These are phyloP conservation scores for Ianthella basta DNA, from an alignment of 37 sponge, comb jelly and placozoan genomes.

Conservation along the genomic window DNA sequence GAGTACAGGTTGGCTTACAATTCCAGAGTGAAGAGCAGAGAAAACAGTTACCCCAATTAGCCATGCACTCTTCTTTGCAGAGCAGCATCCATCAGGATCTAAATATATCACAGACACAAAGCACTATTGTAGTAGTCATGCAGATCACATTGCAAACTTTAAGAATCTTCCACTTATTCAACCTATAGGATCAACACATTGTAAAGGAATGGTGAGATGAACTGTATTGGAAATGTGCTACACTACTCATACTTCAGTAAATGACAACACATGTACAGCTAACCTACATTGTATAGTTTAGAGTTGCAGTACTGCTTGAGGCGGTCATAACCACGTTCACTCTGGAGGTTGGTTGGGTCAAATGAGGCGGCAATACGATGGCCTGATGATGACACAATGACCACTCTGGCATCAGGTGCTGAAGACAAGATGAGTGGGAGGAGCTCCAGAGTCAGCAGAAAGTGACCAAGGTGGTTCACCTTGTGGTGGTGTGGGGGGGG, in stretches of 20 bases:
- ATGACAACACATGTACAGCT: background rate
- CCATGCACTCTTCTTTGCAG: slow-evolving; percentile 58
- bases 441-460: slow-evolving; percentile 78
- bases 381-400: slow-evolving; percentile 66
- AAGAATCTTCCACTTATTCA: background rate
- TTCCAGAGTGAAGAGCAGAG: slow-evolving; percentile 72
- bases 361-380: slow-evolving; percentile 18
- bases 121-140: too few relatives aligned
- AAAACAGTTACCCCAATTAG: slow-evolving; percentile 63
- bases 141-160: too few relatives aligned
- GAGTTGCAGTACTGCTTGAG: slow-evolving; percentile 54
- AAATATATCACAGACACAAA: too few relatives aligned
- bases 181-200: background rate
- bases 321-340: slow-evolving; percentile 41
- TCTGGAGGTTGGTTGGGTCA: slow-evolving; percentile 52
- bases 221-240: background rate
- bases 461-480: slow-evolving; percentile 80
- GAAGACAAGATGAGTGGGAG: slow-evolving; percentile 62
- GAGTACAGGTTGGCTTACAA: slow-evolving; percentile 54
- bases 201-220: background rate
- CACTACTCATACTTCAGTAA: background rate
- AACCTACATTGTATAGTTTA: slow-evolving; percentile 78
- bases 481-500: background rate
- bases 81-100: slow-evolving; percentile 51
- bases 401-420: slow-evolving; percentile 67